phyloP scores from a whole-genome alignment of 2,888 invertebrate genomes.

The Hylaea fasciaria region DNA sequence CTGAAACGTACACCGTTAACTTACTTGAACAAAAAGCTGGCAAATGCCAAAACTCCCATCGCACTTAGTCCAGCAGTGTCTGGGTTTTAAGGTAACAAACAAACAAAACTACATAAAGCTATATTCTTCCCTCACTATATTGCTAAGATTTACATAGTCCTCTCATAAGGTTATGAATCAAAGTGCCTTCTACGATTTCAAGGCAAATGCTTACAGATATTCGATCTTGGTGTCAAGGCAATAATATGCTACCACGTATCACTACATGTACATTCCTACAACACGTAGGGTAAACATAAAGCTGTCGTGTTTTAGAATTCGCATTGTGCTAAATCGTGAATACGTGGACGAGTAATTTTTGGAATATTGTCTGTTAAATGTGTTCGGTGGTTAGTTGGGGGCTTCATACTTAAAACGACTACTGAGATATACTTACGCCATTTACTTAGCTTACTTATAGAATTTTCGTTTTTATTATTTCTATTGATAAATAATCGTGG shows the following conservation, averaged over 20 bases:
- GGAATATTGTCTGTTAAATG: too few species aligned
- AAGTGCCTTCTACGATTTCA: constrained; percentile 48
- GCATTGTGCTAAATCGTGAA: too few species aligned
- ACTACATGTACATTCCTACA: constrained; percentile 24
- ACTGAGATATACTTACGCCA: too few species aligned
- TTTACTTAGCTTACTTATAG: too few species aligned
- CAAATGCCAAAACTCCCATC: too few species aligned
- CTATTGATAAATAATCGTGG: too few species aligned
- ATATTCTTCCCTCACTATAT: constrained; percentile 28
- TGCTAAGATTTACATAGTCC: constrained; percentile 41
- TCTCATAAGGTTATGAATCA: constrained; percentile 42
- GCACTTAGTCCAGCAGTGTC: too few species aligned
- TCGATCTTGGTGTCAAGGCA: constrained; percentile 60
- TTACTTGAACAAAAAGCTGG: too few species aligned
- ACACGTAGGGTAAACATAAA: neutral
- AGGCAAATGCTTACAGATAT: constrained; percentile 58
- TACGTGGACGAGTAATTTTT: too few species aligned
- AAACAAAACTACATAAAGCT: constrained; percentile 11
- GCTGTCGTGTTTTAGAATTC: neutral
- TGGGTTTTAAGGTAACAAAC: too few species aligned
- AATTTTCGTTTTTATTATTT: too few species aligned
- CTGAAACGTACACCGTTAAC: too few species aligned
- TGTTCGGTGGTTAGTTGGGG: neutral
- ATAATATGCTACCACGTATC: constrained; percentile 46
- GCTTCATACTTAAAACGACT: neutral